Evolutionary conservation across 2,888 invertebrate species (phyloP).

Genomic region (Patella pellucida): DNA sequence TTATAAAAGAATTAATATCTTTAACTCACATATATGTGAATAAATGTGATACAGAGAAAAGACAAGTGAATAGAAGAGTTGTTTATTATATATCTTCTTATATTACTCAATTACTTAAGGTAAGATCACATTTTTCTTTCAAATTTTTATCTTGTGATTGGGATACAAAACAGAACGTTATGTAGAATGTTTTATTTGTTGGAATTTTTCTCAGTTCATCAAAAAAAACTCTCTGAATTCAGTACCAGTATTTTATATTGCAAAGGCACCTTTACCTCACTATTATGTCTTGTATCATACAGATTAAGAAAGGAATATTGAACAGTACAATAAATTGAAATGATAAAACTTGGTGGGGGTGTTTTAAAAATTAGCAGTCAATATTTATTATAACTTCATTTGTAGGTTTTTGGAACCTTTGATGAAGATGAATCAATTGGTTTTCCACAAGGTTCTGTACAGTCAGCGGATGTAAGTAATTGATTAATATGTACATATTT

Average conservation of each 20-base stretch:
- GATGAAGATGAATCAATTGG: constrained; percentile 60
- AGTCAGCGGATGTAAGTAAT: constrained; percentile 51
- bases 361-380: background rate
- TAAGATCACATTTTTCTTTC: constrained; percentile 29
- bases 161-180: too few relatives aligned
- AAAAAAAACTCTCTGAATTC: too few relatives aligned
- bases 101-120: constrained; percentile 77
- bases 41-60: constrained; percentile 73
- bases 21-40: constrained; percentile 88
- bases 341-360: too few relatives aligned
- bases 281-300: too few relatives aligned
- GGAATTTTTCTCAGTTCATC: too few relatives aligned
- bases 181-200: too few relatives aligned
- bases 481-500: too few relatives aligned
- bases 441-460: constrained; percentile 48
- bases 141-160: too few relatives aligned
- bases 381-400: background rate
- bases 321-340: too few relatives aligned
- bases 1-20: constrained; percentile 86
- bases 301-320: too few relatives aligned
- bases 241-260: too few relatives aligned
- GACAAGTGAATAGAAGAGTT: constrained; percentile 77
- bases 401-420: constrained; percentile 72
- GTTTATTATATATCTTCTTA: constrained; percentile 84
- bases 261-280: too few relatives aligned